phyloP scores from a whole-genome alignment of 2,888 invertebrate genomes.

The Eumerus sabulonum region DNA sequence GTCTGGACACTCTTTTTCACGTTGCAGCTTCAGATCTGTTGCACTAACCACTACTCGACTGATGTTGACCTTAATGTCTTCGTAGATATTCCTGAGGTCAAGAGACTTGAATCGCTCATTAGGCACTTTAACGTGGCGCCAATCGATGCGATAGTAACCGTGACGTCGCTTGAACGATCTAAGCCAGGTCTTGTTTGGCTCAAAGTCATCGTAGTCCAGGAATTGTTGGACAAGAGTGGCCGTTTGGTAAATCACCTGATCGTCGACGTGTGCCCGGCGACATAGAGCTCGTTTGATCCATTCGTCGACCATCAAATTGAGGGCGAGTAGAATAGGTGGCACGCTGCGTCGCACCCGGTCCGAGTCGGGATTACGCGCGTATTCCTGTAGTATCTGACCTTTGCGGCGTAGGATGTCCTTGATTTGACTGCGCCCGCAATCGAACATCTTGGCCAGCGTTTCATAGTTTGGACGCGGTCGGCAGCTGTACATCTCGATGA shows the following conservation, averaged over 20 bases:
- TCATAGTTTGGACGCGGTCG: constrained; percentile 60
- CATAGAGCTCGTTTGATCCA: constrained; percentile 48
- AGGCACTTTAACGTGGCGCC: constrained; percentile 27
- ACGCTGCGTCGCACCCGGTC: constrained; percentile 53
- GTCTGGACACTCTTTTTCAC: constrained; percentile 10
- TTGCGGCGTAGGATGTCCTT: constrained; percentile 60
- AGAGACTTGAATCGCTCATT: constrained; percentile 45
- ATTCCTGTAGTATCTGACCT: constrained; percentile 57
- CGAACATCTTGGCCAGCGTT: constrained; percentile 58
- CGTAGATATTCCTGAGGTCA: constrained; percentile 47
- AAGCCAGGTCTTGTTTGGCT: constrained; percentile 56
- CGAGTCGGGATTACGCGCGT: constrained; percentile 51
- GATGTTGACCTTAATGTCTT: constrained; percentile 43
- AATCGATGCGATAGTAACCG: constrained; percentile 53
- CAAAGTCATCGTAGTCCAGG: constrained; percentile 61
- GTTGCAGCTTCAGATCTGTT: constrained; percentile 28
- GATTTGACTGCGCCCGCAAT: constrained; percentile 64
- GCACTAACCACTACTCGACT: constrained; percentile 29
- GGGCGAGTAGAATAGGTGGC: constrained; percentile 44
- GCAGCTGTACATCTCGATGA: constrained; percentile 58
- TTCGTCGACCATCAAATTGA: constrained; percentile 54
- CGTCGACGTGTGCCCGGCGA: constrained; percentile 26
- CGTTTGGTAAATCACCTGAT: constrained; percentile 32
- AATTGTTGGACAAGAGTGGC: constrained; percentile 45
- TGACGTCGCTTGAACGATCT: constrained; percentile 54